Base-by-base conservation (phyloP, 1,140 invertebrate species). In the Heliconius hermathena region DNA sequence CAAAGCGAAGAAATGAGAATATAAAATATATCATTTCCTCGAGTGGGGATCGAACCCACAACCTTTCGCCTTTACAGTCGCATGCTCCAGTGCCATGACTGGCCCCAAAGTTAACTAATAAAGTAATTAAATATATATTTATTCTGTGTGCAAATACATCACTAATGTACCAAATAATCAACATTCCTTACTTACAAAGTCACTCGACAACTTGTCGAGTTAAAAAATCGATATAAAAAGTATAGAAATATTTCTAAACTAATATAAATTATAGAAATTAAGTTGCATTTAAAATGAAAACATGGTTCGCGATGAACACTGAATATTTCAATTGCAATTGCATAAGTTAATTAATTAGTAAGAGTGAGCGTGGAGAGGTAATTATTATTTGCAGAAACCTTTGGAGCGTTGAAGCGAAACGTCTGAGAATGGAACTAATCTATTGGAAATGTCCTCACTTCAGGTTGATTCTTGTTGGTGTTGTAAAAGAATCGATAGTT, bases 371-470 rank as follows among this genome's bases (percentile, higher is more conserved):
- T 66, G 16, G 22, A 9, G 57, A 66, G 57, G 49, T 76, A 76
- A 82, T 84, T 83, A 83, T 86, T 86, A 84, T 81, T 83, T 82
- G 81, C 83, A 82, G 76, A 80, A 81, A 84, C 82, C 76, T 79
- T 70, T 38, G 83, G 79, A 82, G 80, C 81, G 74, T 33, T 71
- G 71, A 74, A 82, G 74, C 74, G 80, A 84, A 83, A 81, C 82
- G 75, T 79, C 72, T 74, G 73, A 75, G 76, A 81, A 83, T 81
- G 79, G 84, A 85, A 83, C 81, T 84, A 86, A 86, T 86, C 84
- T 84, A 86, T 86, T 86, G 84, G 84, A 86, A 86, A 86, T 81
- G 84, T 83, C 80, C 82, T 80, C 79, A 82, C 80, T 76, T 78
- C 81, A 86, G 81, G 80, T 82, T 84, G 71, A 78, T 84, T 75